phyloP scores from a whole-genome alignment of 2,113 vertebrate genomes.

The Hemichromis elongatus region DNA sequence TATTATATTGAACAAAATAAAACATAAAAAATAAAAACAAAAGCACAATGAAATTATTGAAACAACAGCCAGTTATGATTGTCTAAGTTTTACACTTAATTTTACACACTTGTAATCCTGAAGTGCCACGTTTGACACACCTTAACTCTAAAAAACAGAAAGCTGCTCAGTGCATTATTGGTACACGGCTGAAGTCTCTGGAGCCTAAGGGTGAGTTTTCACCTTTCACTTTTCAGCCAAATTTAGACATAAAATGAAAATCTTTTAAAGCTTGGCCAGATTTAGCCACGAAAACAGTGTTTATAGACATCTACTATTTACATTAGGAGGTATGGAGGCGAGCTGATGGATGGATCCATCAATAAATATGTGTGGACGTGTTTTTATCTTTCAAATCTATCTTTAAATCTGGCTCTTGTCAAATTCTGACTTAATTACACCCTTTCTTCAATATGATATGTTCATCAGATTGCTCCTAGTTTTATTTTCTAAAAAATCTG shows the following conservation, averaged over 20 bases:
- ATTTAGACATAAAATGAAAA: background rate
- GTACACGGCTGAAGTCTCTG: background rate
- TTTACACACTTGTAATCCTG: background rate
- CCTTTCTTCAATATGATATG: fast-evolving
- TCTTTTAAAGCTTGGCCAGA: background rate
- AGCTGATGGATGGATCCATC: too few relatives aligned
- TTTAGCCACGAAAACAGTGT: background rate
- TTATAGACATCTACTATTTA: background rate
- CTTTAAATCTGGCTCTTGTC: fast-evolving
- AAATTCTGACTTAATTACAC: background rate
- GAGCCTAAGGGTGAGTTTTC: background rate
- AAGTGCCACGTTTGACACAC: background rate
- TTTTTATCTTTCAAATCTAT: fast-evolving
- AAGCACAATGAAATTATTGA: background rate
- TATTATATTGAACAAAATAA: fast-evolving
- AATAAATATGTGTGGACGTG: background rate
- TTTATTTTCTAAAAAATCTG: background rate
- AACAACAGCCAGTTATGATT: background rate
- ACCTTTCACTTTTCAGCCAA: background rate
- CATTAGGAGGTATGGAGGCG: background rate
- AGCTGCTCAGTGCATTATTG: fast-evolving
- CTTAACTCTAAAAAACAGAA: background rate
- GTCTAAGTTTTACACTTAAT: background rate
- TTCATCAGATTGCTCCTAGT: background rate
- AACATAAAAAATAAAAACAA: background rate